These are phyloP conservation scores for Gobius niger DNA, from an alignment of 2,113 vertebrate genomes.

Conservation along the genomic window DNA sequence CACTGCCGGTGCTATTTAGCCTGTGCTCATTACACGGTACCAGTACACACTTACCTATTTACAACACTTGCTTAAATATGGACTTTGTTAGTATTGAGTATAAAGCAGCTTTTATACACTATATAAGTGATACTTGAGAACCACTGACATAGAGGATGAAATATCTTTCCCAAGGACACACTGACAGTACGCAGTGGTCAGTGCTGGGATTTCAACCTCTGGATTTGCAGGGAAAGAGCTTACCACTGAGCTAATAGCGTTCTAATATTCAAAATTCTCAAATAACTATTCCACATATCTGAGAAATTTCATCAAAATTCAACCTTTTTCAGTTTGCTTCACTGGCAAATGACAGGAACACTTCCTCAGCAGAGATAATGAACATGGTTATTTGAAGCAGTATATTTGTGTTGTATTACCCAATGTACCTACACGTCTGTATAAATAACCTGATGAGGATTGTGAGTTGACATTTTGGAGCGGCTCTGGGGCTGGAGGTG, in stretches of 20 bases:
- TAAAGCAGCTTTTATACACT: too few relatives aligned
- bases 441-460: conserved; percentile 20
- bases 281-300: too few relatives aligned
- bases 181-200: too few relatives aligned
- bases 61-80: neutral
- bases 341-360: neutral
- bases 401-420: neutral
- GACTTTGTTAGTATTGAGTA: neutral
- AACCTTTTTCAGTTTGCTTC: neutral
- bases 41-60: conserved; percentile 22
- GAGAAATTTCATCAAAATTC: neutral
- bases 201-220: too few relatives aligned
- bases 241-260: too few relatives aligned
- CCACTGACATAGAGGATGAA: too few relatives aligned
- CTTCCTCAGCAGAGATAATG: neutral
- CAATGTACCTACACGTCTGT: conserved; percentile 1
- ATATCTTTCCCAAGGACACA: too few relatives aligned
- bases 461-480: conserved; percentile 24
- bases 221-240: too few relatives aligned
- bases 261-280: too few relatives aligned
- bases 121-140: too few relatives aligned
- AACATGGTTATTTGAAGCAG: neutral
- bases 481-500: conserved; percentile 5
- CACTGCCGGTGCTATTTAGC: conserved; percentile 16
- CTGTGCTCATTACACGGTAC: conserved; percentile 12